Percentiles rank a stretch among this genome's conserved stretches.
Conservation (phyloP, 2,888 invertebrate genomes). For the Tupiocoris notatus region DNA sequence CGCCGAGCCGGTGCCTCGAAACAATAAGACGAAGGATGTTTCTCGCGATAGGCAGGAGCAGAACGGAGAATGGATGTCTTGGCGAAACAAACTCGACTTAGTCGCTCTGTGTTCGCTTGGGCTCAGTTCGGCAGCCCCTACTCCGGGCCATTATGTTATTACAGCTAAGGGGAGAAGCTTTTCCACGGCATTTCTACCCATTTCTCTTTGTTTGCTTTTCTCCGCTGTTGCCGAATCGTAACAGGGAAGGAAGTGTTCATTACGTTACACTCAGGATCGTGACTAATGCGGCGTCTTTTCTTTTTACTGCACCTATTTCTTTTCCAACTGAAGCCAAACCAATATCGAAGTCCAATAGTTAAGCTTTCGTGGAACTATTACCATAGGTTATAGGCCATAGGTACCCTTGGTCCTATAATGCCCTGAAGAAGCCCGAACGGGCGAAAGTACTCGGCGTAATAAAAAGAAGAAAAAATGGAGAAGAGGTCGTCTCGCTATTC, state of each 20-base stretch:
- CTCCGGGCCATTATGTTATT: slow-evolving; percentile 15
- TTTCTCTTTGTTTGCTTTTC: background rate
- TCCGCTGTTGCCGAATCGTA: background rate
- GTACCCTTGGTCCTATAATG: too few relatives aligned
- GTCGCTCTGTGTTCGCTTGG: background rate
- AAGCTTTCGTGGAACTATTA: too few relatives aligned
- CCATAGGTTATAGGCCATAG: too few relatives aligned
- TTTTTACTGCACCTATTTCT: too few relatives aligned
- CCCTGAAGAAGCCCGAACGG: too few relatives aligned
- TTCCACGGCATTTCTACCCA: background rate
- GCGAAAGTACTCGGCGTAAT: too few relatives aligned
- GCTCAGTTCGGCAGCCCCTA: background rate
- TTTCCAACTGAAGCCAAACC: too few relatives aligned
- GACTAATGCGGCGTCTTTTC: slow-evolving; percentile 7
- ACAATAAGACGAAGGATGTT: slow-evolving; percentile 6
- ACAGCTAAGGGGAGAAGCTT: background rate
- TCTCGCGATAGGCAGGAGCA: background rate
- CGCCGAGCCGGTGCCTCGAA: background rate
- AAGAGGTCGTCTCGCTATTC: too few relatives aligned
- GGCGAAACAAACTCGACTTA: background rate
- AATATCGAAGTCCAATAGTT: too few relatives aligned
- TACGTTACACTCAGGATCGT: slow-evolving; percentile 5
- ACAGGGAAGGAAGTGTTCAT: background rate
- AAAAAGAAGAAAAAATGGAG: too few relatives aligned
- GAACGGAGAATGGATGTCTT: slow-evolving; percentile 9